Evolutionary conservation across 2,797 vertebrate genomes (phyloP).

Genomic region (Cyclura pinguis): DNA sequence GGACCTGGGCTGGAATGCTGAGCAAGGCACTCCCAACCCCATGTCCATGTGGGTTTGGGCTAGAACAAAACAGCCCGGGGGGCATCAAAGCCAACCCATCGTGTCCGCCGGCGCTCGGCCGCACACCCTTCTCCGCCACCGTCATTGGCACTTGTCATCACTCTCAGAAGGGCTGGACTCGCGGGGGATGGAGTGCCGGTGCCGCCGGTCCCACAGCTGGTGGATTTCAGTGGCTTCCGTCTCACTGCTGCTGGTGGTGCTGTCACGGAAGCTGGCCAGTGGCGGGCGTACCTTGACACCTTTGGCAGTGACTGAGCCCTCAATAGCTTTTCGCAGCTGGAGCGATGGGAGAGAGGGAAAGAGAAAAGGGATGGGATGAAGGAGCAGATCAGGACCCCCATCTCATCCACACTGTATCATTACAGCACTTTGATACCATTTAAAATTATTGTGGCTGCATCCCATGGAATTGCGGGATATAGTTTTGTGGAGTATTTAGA

Average conservation of each 20-base stretch:
- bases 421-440: too few species aligned
- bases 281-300: slow-evolving; percentile 94
- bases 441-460: too few species aligned
- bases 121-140: background rate
- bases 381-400: too few species aligned
- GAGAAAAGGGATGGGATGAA: background rate
- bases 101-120: too few species aligned
- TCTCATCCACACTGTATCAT: too few species aligned
- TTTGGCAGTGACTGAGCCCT: slow-evolving; percentile 93
- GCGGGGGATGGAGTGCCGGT: slow-evolving; percentile 86
- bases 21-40: background rate
- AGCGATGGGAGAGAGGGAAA: background rate
- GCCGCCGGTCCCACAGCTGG: slow-evolving; percentile 94
- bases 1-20: background rate
- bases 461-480: too few species aligned
- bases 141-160: slow-evolving; percentile 88
- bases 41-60: background rate
- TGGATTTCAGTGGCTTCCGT: slow-evolving; percentile 92
- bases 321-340: slow-evolving; percentile 95
- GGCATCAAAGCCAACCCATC: too few species aligned
- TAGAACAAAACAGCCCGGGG: background rate
- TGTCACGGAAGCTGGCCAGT: slow-evolving; percentile 94
- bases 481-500: too few species aligned
- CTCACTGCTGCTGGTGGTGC: slow-evolving; percentile 91
- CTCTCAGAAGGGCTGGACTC: slow-evolving; percentile 87